Percentiles rank a stretch among this genome's conserved stretches.
phyloP scores from a whole-genome alignment of 2,797 vertebrate species.

The Coendou prehensilis region DNA sequence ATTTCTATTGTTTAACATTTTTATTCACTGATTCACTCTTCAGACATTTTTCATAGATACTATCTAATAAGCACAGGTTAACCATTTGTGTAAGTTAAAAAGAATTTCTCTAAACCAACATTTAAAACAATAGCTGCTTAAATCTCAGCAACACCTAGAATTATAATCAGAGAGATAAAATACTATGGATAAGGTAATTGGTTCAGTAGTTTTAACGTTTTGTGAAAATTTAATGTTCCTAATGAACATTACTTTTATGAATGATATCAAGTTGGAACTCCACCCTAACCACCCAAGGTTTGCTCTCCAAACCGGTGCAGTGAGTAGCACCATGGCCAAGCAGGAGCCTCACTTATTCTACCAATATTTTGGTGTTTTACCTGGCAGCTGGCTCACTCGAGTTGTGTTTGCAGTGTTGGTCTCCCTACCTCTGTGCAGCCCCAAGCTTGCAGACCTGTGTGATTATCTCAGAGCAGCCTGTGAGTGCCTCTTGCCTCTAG shows the following conservation, averaged over 20 bases:
- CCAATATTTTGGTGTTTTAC: too few relatives aligned
- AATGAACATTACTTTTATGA: neutral
- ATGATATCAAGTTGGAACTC: neutral
- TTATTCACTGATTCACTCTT: constrained; percentile 29
- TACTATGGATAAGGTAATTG: neutral
- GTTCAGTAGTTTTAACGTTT: neutral
- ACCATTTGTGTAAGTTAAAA: constrained; percentile 32
- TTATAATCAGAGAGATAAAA: neutral
- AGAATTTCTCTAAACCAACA: constrained; percentile 31
- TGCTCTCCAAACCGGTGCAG: neutral
- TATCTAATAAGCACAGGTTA: neutral
- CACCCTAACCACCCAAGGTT: neutral
- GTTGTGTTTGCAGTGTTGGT: too few relatives aligned
- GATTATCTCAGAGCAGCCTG: too few relatives aligned
- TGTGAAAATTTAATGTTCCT: constrained; percentile 34
- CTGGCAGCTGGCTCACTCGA: too few relatives aligned
- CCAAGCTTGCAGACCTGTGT: too few relatives aligned
- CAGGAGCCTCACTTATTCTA: too few relatives aligned
- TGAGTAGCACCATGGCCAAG: neutral
- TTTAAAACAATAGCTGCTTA: constrained; percentile 41
- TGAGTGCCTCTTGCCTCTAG: too few relatives aligned
- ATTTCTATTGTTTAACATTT: constrained; percentile 7
- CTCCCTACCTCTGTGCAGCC: too few relatives aligned
- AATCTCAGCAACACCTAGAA: neutral
- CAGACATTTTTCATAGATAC: constrained; percentile 34